phyloP scores from a whole-genome alignment of 2,797 vertebrate genomes.

The Anomalospiza imberbis region DNA sequence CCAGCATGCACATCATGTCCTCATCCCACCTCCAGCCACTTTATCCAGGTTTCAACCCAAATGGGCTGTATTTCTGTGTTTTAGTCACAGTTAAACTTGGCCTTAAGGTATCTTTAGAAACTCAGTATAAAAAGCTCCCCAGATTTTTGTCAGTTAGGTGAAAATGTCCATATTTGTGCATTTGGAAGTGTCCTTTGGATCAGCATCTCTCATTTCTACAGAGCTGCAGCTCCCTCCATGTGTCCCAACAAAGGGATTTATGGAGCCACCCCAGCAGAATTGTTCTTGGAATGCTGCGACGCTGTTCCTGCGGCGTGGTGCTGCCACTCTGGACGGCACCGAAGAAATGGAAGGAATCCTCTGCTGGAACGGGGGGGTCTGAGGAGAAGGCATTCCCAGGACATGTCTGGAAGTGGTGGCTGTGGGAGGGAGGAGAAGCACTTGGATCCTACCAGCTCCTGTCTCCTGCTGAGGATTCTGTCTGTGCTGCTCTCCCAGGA shows the following conservation, averaged over 20 bases:
- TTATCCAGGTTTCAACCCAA: neutral
- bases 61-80: neutral
- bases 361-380: neutral
- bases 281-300: rapidly evolving
- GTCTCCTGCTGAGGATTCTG: neutral
- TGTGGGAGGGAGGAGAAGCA: neutral
- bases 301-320: rapidly evolving
- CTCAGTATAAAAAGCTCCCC: neutral
- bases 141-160: neutral
- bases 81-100: neutral
- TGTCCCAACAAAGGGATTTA: neutral
- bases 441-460: neutral
- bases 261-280: neutral
- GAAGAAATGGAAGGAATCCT: neutral
- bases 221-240: neutral
- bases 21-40: neutral
- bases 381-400: neutral
- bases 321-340: neutral
- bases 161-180: neutral
- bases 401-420: neutral
- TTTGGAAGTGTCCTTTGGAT: neutral
- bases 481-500: neutral
- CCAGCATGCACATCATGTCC: neutral
- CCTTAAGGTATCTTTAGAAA: neutral
- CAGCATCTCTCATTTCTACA: neutral